Evolutionary conservation across 2,797 vertebrate species (phyloP).

Genomic region (Esox lucius): DNA sequence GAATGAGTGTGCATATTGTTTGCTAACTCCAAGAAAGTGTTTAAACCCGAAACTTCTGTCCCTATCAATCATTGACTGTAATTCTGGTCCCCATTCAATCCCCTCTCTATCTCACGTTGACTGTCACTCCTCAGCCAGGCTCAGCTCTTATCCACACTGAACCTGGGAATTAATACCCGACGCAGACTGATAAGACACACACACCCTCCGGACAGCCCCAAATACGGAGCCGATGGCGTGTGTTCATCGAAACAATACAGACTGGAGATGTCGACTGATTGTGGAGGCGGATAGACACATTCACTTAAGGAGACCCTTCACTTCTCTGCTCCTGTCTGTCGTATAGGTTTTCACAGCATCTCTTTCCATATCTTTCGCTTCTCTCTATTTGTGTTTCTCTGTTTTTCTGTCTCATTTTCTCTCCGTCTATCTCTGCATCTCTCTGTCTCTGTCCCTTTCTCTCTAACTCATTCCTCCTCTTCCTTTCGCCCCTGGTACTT

Average conservation of each 20-base stretch:
- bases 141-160: slow-evolving; percentile 34
- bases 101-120: slow-evolving; percentile 24
- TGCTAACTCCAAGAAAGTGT: neutral
- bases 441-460: neutral
- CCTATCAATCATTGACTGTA: neutral
- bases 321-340: neutral
- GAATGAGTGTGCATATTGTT: neutral
- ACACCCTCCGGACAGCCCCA: slow-evolving; percentile 8
- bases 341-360: neutral
- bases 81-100: slow-evolving; percentile 31
- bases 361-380: neutral
- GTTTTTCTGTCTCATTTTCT: neutral
- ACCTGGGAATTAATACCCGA: slow-evolving; percentile 37
- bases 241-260: neutral
- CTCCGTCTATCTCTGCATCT: neutral
- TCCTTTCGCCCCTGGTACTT: slow-evolving; percentile 4
- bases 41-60: neutral
- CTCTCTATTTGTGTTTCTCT: neutral
- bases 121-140: slow-evolving; percentile 6
- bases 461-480: neutral
- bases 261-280: neutral
- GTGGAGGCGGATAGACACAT: neutral
- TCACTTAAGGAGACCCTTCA: neutral
- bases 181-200: slow-evolving; percentile 23
- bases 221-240: neutral